Conservation (phyloP, 2,888 invertebrate species). For the Candidula unifasciata region DNA sequence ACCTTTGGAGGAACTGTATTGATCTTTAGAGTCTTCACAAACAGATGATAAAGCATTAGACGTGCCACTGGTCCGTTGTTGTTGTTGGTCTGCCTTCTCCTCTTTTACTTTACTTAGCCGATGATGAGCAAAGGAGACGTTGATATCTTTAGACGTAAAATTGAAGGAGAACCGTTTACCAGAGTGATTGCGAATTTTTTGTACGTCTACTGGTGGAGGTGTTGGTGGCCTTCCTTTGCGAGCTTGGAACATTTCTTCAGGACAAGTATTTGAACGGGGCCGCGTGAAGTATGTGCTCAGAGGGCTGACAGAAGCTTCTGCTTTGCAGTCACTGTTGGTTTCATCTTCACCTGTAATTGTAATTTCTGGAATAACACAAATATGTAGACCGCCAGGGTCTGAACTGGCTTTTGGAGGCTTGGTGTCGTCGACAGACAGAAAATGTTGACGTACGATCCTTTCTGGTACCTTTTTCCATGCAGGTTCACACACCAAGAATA, state of each 20-base stretch:
- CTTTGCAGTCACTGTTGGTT: not conserved
- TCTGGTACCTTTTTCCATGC: not conserved
- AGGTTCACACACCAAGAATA: not conserved
- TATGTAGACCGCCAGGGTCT: slow-evolving; percentile 48
- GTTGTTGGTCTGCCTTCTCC: slow-evolving; percentile 23
- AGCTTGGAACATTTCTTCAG: slow-evolving; percentile 54
- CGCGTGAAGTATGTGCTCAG: slow-evolving; percentile 26
- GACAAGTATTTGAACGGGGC: slow-evolving; percentile 54
- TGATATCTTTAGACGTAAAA: slow-evolving; percentile 35
- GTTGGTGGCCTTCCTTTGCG: slow-evolving; percentile 50
- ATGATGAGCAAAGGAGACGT: slow-evolving; percentile 54
- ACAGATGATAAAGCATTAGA: not conserved
- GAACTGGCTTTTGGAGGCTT: slow-evolving; percentile 53
- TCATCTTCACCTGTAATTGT: slow-evolving; percentile 50
- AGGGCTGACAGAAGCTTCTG: slow-evolving; percentile 12
- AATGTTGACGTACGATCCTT: slow-evolving; percentile 3
- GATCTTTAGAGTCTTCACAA: not conserved
- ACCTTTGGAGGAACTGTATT: not conserved
- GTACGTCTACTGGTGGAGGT: slow-evolving; percentile 46
- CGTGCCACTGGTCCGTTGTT: not conserved
- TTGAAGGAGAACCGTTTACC: slow-evolving; percentile 49
- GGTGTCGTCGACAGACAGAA: slow-evolving; percentile 52
- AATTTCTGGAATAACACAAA: slow-evolving; percentile 52
- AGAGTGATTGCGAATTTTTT: slow-evolving; percentile 6
- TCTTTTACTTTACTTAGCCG: slow-evolving; percentile 54